phyloP scores from a whole-genome alignment of 2,797 vertebrate genomes.

The Selene dorsalis region DNA sequence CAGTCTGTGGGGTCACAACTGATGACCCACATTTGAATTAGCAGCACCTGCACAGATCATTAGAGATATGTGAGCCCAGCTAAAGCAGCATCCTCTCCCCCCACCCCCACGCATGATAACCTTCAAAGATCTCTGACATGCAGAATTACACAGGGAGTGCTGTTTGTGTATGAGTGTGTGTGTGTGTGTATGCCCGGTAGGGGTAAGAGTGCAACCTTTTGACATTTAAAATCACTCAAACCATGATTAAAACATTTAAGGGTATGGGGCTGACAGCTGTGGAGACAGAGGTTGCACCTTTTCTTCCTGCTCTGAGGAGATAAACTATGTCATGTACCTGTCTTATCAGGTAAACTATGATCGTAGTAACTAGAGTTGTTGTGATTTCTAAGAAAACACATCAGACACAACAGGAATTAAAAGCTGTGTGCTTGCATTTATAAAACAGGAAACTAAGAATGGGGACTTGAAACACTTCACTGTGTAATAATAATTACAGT shows the following conservation, averaged over 20 bases:
- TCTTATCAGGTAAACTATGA: conserved; percentile 6
- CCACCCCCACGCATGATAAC: background rate
- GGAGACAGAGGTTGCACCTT: background rate
- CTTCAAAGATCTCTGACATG: conserved; percentile 14
- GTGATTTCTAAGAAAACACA: conserved; percentile 1
- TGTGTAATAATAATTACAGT: conserved; percentile 7
- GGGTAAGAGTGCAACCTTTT: conserved; percentile 31
- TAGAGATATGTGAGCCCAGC: conserved; percentile 18
- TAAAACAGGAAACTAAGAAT: background rate
- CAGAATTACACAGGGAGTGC: conserved; percentile 10
- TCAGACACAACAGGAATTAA: background rate
- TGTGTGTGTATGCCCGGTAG: conserved; percentile 7
- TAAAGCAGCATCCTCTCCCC: conserved; percentile 2
- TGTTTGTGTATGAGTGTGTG: too few relatives aligned
- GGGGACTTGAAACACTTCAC: background rate
- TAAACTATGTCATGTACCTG: conserved; percentile 2
- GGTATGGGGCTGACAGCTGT: conserved; percentile 12
- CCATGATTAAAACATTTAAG: conserved; percentile 22
- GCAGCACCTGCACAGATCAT: conserved; percentile 45
- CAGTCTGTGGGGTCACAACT: conserved; percentile 45
- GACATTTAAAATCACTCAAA: conserved; percentile 36
- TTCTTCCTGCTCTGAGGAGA: conserved; percentile 12
- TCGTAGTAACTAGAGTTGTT: background rate
- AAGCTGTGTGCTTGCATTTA: background rate
- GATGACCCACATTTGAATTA: conserved; percentile 55